Base-by-base conservation (phyloP, 2,888 invertebrate genomes). In the Xiphydria camelus region DNA sequence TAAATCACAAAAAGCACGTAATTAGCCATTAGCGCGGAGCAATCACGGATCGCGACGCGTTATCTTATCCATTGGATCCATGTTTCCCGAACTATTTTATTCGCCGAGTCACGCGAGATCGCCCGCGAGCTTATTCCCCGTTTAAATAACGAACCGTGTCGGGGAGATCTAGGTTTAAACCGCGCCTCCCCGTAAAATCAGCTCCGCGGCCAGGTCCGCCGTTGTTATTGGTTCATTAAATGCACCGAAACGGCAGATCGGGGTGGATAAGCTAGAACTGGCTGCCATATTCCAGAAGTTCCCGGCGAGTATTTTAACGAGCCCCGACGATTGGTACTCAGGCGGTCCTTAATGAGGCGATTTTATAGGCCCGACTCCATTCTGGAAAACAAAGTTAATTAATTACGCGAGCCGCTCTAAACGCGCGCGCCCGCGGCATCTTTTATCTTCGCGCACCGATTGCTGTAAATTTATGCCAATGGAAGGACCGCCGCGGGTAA, bases 311-410 rank as follows among this genome's bases (percentile, higher is more conserved):
- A 61, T 53, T 56, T 58, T 58, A 66, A 62, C 55, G 59, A 59
- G 50, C 56, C 34, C 45, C 43, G 48, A 41, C 51, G 55, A 67
- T 66, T 51, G 57, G 60, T 54, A 50, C 59, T 48, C 54, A 53
- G 59, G 55, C 57, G 55, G 57, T 59, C 57, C 56, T 53, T 68
- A 67, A 67, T 60, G 63, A 68, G 58, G 49, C 51, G 49, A 59
- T 66, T 66, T 62, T 59, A 61, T 63, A 55, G 57, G 56, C 47
- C 31, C 47, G 50, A 46, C 49, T 62, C 54, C 56, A 56, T 48
- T 49, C 55, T 53, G 41, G 20, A 41, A 55, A 61, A 46, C 50
- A 47, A 41, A 59, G 45, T 46, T 52, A 62, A 70, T 69, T 64
- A 60, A 68, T 66, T 57, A 43, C 46, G 22, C 25, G 10, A 12